Conservation (phyloP, 2,113 vertebrate genomes). For the Ptychochromis oligacanthus region DNA sequence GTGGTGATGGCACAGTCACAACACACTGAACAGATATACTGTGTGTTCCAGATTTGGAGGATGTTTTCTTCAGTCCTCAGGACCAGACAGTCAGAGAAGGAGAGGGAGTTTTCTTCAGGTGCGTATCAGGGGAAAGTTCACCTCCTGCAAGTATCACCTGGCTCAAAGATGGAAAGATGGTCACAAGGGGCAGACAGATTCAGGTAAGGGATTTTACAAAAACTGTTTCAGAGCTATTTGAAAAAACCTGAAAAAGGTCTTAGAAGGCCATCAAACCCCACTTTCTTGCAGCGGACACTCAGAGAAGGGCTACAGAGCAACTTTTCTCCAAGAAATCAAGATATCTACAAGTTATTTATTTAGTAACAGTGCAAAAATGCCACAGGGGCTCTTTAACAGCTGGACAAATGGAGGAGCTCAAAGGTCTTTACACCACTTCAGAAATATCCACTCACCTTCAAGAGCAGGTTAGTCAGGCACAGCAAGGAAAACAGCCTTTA, state of each 20-base stretch:
- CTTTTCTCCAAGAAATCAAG: not conserved
- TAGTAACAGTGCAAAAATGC: not conserved
- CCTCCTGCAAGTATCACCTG: conserved; percentile 77
- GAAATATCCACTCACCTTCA: no score
- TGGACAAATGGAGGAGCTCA: no score
- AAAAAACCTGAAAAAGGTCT: not conserved
- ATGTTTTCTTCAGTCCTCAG: conserved; percentile 79
- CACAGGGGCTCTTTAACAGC: no score
- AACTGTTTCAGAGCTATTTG: not conserved
- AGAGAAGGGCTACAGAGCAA: not conserved
- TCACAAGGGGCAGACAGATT: conserved; percentile 74
- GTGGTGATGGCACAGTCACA: not conserved
- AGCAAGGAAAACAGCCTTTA: not conserved
- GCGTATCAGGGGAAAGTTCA: conserved; percentile 81
- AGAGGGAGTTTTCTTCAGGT: conserved; percentile 75
- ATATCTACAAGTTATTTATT: not conserved
- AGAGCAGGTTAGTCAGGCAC: not conserved
- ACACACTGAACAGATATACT: not conserved
- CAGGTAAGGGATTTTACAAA: conserved; percentile 63
- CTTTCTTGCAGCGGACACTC: not conserved
- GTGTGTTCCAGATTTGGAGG: conserved; percentile 74
- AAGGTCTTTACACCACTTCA: no score
- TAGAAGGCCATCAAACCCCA: not conserved
- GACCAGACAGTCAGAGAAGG: conserved; percentile 72
- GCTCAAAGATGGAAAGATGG: conserved; percentile 73